Conservation (phyloP, 1,140 invertebrate genomes). For the Scaptomyza montana region DNA sequence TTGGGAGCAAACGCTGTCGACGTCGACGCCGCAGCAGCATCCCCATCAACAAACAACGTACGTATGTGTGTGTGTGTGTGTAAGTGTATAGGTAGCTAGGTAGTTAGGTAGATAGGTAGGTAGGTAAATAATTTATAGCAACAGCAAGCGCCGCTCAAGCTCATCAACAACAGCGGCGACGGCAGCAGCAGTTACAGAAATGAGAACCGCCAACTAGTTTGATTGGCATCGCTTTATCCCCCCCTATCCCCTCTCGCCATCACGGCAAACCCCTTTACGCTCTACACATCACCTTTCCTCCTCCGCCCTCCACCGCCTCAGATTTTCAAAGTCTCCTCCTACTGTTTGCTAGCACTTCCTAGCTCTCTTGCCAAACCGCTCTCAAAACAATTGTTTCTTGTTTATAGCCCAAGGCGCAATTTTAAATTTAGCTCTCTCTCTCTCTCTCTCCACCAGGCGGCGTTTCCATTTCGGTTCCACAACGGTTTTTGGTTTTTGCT, state of each 20-base stretch:
- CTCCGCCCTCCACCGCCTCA: background rate
- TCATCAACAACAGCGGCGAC: slow-evolving; percentile 28
- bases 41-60: slow-evolving; percentile 16
- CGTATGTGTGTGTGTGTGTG: slow-evolving; percentile 4
- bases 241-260: background rate
- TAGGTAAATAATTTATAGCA: slow-evolving; percentile 37
- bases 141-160: slow-evolving; percentile 34
- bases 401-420: slow-evolving; percentile 68
- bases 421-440: slow-evolving; percentile 62
- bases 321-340: background rate
- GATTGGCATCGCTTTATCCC: slow-evolving; percentile 11
- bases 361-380: slow-evolving; percentile 48
- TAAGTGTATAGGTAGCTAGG: background rate
- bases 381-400: slow-evolving; percentile 71
- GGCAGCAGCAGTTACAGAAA: slow-evolving; percentile 19
- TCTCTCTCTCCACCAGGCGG: slow-evolving; percentile 1
- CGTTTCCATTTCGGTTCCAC: slow-evolving; percentile 43
- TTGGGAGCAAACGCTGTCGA: slow-evolving; percentile 34
- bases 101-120: background rate
- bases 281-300: too few relatives aligned
- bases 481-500: slow-evolving; percentile 11
- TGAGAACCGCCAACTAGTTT: slow-evolving; percentile 47
- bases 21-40: slow-evolving; percentile 18
- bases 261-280: too few relatives aligned
- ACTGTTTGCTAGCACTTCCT: slow-evolving; percentile 7